phyloP scores from a whole-genome alignment of 2,113 vertebrate species.

The Dromas ardeola region DNA sequence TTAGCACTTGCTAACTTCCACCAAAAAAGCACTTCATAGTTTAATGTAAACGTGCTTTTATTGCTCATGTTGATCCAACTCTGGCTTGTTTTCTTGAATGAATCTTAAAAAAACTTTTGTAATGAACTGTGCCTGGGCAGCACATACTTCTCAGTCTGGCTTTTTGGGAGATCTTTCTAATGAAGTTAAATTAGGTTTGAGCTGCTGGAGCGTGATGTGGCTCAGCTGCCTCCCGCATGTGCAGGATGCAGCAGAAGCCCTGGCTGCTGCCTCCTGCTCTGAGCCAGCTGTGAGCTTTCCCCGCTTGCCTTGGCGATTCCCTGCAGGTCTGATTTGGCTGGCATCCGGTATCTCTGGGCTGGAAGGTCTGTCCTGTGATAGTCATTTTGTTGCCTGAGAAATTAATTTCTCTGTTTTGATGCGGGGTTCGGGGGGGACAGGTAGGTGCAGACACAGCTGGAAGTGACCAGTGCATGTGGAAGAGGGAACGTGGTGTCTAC shows the following conservation, averaged over 20 bases:
- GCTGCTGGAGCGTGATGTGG: not conserved
- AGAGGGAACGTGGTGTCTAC: not conserved
- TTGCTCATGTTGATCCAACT: not conserved
- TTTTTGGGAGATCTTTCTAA: not conserved
- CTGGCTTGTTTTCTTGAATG: not conserved
- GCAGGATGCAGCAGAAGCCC: not conserved
- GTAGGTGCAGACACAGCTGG: not conserved
- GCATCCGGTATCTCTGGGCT: not conserved
- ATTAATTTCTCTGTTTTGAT: not conserved
- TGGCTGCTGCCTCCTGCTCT: not conserved
- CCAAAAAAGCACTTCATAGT: not conserved
- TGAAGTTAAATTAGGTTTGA: not conserved
- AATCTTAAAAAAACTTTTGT: not conserved
- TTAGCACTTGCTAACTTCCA: not conserved
- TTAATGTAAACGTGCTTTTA: not conserved
- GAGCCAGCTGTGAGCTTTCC: not conserved
- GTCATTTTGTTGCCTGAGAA: rapidly evolving
- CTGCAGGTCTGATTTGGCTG: not conserved
- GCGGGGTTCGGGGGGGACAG: rapidly evolving
- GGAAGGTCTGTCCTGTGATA: not conserved
- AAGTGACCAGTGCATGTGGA: not conserved
- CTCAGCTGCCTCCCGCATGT: not conserved
- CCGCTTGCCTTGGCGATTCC: not conserved
- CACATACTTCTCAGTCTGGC: not conserved
- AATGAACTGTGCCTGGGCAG: not conserved